A percentile compares a stretch with the other conserved stretches of the same genome.
phyloP scores from a whole-genome alignment of 2,888 invertebrate genomes.

The Allophyes oxyacanthae region DNA sequence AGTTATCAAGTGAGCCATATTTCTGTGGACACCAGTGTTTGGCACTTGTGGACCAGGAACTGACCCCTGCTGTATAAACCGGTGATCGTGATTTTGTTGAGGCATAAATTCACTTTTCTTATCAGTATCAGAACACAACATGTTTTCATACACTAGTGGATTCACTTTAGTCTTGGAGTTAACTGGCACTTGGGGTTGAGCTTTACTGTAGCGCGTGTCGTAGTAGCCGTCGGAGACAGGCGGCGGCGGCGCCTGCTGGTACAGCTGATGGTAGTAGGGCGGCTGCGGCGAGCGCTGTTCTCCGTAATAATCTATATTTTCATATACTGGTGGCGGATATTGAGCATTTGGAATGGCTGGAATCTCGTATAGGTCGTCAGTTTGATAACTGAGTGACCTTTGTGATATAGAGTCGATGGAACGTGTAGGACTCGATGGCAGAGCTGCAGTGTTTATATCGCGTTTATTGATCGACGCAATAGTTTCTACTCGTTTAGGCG shows the following conservation, averaged over 20 bases:
- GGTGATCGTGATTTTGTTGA: constrained; percentile 75
- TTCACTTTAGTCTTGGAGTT: constrained; percentile 82
- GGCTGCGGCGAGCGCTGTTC: constrained; percentile 88
- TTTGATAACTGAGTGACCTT: constrained; percentile 87
- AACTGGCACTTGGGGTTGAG: constrained; percentile 94
- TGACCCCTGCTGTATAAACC: constrained; percentile 81
- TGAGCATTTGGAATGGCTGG: constrained; percentile 79
- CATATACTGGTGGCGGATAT: constrained; percentile 91
- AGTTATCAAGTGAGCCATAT: constrained; percentile 68
- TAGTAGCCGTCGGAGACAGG: constrained; percentile 84
- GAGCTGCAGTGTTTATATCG: constrained; percentile 77
- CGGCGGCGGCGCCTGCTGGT: constrained; percentile 80
- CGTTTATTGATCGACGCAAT: constrained; percentile 86
- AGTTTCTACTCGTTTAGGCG: constrained; percentile 92
- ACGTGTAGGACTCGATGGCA: constrained; percentile 89
- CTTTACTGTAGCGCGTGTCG: constrained; percentile 91
- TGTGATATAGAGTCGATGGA: constrained; percentile 90
- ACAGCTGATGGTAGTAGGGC: constrained; percentile 90
- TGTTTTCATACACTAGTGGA: constrained; percentile 85
- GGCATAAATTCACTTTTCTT: constrained; percentile 80
- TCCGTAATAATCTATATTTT: constrained; percentile 95
- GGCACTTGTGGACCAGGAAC: constrained; percentile 84
- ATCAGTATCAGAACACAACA: constrained; percentile 83
- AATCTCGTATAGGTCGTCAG: constrained; percentile 84
- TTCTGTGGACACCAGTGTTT: constrained; percentile 74